These are phyloP conservation scores for Macquaria australasica DNA, from an alignment of 2,113 vertebrate species.

Conservation along the genomic window DNA sequence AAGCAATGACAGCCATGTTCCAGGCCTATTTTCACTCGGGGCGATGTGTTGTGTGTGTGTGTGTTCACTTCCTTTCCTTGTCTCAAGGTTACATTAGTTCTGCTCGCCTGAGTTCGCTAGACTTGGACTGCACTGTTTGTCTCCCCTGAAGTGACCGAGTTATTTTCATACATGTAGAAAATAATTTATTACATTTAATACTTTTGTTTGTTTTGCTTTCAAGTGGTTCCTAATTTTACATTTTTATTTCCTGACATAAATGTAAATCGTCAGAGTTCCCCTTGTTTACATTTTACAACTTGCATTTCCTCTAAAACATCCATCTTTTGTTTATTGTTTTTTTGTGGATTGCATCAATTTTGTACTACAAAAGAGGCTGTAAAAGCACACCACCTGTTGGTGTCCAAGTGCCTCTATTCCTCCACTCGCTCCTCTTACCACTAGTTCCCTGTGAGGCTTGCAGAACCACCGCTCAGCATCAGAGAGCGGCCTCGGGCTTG, in stretches of 20 bases:
- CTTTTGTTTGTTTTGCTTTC: slow-evolving; percentile 16
- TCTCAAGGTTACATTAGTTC: slow-evolving; percentile 71
- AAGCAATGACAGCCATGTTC: slow-evolving; percentile 44
- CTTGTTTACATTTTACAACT: slow-evolving; percentile 19
- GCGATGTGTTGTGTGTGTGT: slow-evolving; percentile 40
- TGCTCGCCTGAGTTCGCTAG: slow-evolving; percentile 47
- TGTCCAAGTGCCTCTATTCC: slow-evolving; percentile 78
- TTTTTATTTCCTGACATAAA: slow-evolving; percentile 3
- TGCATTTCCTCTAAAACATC: slow-evolving; percentile 8
- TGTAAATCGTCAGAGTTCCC: neutral
- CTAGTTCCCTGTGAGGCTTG: slow-evolving; percentile 54
- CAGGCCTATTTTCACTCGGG: slow-evolving; percentile 43
- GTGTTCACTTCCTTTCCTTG: slow-evolving; percentile 55
- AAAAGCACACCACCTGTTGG: slow-evolving; percentile 86
- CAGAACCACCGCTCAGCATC: slow-evolving; percentile 62
- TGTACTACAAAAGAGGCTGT: slow-evolving; percentile 71
- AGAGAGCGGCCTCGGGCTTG: slow-evolving; percentile 72
- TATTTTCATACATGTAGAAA: slow-evolving; percentile 11
- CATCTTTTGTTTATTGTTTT: slow-evolving; percentile 15
- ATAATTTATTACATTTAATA: neutral
- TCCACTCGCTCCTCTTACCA: slow-evolving; percentile 59
- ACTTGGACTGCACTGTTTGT: slow-evolving; percentile 37
- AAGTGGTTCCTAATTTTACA: neutral
- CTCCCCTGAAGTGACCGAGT: slow-evolving; percentile 4
- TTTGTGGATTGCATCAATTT: slow-evolving; percentile 38